phyloP scores from a whole-genome alignment of 2,888 invertebrate species.

The Globia sparganii region DNA sequence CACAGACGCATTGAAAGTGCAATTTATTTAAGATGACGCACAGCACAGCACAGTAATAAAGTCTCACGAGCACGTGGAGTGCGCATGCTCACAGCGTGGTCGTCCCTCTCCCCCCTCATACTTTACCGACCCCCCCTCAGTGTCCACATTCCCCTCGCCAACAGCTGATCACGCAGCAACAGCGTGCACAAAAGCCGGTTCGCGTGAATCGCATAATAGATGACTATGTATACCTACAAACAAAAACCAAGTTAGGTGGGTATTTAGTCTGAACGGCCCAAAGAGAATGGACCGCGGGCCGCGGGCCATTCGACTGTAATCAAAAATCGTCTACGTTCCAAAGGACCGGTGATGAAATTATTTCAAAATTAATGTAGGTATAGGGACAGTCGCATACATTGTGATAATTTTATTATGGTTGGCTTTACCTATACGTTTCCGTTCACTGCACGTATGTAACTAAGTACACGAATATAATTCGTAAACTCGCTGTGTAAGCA shows the following conservation, averaged over 20 bases:
- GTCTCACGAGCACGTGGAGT: conserved; percentile 81
- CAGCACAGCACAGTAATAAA: conserved; percentile 76
- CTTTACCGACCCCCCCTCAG: conserved; percentile 56
- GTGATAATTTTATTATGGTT: too few species aligned
- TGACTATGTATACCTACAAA: conserved; percentile 39
- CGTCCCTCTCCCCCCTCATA: conserved; percentile 59
- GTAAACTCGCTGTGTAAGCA: conserved; percentile 17
- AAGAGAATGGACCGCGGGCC: too few species aligned
- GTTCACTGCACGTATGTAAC: conserved; percentile 29
- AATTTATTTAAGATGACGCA: conserved; percentile 46
- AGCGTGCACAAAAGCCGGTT: conserved; percentile 81
- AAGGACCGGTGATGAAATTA: too few species aligned
- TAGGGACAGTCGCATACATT: too few species aligned
- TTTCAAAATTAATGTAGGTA: too few species aligned
- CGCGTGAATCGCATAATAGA: conserved; percentile 55
- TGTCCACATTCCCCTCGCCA: conserved; percentile 58
- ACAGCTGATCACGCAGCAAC: conserved; percentile 79
- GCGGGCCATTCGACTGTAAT: too few species aligned
- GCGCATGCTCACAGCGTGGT: conserved; percentile 84
- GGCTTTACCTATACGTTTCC: conserved; percentile 6
- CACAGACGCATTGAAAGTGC: not conserved
- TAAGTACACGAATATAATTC: conserved; percentile 26
- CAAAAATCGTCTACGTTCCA: too few species aligned
- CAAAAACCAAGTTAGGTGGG: conserved; percentile 45
- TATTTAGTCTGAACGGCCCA: too few species aligned